Evolutionary conservation across 2,888 invertebrate genomes (phyloP).

Genomic region (Diarsia rubi): DNA sequence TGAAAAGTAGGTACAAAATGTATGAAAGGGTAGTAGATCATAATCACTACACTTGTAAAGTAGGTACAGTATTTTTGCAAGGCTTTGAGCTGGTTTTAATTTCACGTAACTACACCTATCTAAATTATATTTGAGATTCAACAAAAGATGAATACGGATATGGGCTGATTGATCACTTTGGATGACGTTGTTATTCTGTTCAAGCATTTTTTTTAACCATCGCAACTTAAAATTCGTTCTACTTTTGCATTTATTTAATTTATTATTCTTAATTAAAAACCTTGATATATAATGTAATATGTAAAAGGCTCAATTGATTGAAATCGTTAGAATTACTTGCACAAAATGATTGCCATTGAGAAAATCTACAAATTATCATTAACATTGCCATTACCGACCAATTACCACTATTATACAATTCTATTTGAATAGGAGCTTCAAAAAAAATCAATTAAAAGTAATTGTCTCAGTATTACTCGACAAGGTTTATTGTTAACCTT

Average conservation of each 20-base stretch:
- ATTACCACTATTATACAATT: conserved; percentile 53
- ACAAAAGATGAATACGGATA: neutral
- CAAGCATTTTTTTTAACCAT: neutral
- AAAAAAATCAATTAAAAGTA: conserved; percentile 61
- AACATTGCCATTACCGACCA: conserved; percentile 37
- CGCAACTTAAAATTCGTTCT: neutral
- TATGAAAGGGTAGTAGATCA: neutral
- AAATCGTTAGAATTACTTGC: neutral
- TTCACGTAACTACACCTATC: neutral
- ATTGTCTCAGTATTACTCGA: conserved; percentile 60
- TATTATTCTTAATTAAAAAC: neutral
- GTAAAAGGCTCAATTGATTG: neutral
- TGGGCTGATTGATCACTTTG: neutral
- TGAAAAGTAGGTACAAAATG: neutral
- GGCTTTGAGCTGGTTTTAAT: neutral
- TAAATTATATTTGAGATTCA: conserved; percentile 11
- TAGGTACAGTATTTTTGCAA: neutral
- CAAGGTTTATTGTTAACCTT: conserved; percentile 66
- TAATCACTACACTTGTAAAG: conserved; percentile 21
- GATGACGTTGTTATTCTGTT: neutral
- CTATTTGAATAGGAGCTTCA: conserved; percentile 51
- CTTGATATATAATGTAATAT: neutral
- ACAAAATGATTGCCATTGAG: conserved; percentile 30
- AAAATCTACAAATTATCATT: conserved; percentile 32
- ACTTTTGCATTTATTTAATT: neutral